Evolutionary conservation across 2,113 vertebrate species (phyloP).

Genomic region (Rattus rattus): DNA sequence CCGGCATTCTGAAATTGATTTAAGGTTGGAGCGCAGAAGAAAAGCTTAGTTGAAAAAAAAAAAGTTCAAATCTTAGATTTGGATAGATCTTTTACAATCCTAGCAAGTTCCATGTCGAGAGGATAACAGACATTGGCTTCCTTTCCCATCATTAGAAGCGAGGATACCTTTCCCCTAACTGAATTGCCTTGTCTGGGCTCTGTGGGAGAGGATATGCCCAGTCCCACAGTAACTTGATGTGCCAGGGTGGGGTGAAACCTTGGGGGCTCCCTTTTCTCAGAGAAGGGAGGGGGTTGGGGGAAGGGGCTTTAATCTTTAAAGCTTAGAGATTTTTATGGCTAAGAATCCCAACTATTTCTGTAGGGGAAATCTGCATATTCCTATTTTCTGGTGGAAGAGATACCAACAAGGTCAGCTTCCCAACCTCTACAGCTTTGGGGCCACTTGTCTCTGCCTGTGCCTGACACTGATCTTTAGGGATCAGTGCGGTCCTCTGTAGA

Average conservation of each 20-base stretch:
- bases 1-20: slow-evolving; percentile 72
- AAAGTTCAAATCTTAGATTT: slow-evolving; percentile 64
- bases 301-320: not conserved
- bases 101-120: not conserved
- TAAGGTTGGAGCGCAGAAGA: slow-evolving; percentile 54
- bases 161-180: not conserved
- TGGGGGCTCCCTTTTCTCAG: too few species aligned
- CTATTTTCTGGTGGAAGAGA: not conserved
- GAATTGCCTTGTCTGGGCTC: too few species aligned
- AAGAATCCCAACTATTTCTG: not conserved
- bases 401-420: not conserved
- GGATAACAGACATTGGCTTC: not conserved
- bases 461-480: not conserved
- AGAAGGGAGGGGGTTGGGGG: not conserved
- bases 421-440: not conserved
- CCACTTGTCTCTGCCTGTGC: too few species aligned
- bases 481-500: not conserved
- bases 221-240: too few species aligned
- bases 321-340: not conserved
- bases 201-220: too few species aligned
- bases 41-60: slow-evolving; percentile 45
- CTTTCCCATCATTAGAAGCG: not conserved
- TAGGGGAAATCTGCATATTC: not conserved
- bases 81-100: slow-evolving; percentile 25
- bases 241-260: too few species aligned